Evolutionary conservation across 2,113 vertebrate species (phyloP).

Genomic region (Megatriorchis doriae): DNA sequence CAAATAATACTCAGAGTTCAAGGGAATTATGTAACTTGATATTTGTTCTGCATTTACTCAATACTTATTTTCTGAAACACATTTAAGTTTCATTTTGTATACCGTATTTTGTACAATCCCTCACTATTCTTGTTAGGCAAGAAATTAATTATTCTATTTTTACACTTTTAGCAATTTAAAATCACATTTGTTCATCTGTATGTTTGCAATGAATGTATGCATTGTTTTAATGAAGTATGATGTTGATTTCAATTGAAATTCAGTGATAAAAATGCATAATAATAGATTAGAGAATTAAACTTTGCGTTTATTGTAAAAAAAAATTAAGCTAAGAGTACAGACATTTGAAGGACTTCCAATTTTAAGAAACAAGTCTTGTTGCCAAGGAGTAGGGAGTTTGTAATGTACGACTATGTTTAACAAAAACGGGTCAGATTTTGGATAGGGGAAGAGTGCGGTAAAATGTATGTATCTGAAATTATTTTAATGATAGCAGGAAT

Average conservation of each 20-base stretch:
- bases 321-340: background rate
- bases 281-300: background rate
- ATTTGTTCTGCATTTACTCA: background rate
- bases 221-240: background rate
- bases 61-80: background rate
- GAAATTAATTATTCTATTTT: background rate
- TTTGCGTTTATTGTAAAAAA: background rate
- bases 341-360: background rate
- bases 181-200: background rate
- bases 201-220: background rate
- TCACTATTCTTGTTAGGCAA: background rate
- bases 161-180: background rate
- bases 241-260: background rate
- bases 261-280: background rate
- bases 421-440: background rate
- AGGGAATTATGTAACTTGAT: background rate
- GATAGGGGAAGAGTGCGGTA: background rate
- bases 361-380: background rate
- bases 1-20: background rate
- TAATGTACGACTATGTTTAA: background rate
- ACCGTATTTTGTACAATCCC: background rate
- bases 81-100: background rate
- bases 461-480: background rate
- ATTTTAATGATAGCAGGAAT: background rate
- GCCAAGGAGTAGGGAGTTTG: background rate